Evolutionary conservation across 35 echinoderm and acorn worm species (phyloP).

Genomic region (Patiria miniata): DNA sequence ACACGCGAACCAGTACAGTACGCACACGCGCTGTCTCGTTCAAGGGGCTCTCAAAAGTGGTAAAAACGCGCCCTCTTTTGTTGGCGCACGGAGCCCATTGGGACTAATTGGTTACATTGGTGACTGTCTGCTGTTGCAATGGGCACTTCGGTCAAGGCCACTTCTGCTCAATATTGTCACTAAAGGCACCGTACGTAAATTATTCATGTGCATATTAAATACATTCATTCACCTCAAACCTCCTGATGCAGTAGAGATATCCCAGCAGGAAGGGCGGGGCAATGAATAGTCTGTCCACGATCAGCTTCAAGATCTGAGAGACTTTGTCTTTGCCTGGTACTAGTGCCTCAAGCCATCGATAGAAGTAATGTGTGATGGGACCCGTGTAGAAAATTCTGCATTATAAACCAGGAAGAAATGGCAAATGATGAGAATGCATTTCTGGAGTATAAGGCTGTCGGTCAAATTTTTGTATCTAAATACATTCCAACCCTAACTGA

Average conservation of each 20-base stretch:
- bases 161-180: too few relatives aligned
- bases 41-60: too few relatives aligned
- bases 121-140: too few relatives aligned
- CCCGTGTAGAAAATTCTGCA: constrained; percentile 73
- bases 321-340: constrained; percentile 60
- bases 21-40: too few relatives aligned
- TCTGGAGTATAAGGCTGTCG: not conserved
- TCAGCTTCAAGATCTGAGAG: constrained; percentile 66
- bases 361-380: constrained; percentile 84
- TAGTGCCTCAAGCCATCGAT: constrained; percentile 67
- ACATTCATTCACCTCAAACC: constrained; percentile 68
- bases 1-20: too few relatives aligned
- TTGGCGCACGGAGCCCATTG: too few relatives aligned
- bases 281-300: constrained; percentile 74
- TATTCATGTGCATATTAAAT: not conserved
- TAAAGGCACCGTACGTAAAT: too few relatives aligned
- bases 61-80: too few relatives aligned
- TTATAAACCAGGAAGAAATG: not conserved
- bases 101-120: too few relatives aligned
- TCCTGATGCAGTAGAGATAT: constrained; percentile 70
- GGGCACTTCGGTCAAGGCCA: too few relatives aligned
- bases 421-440: not conserved
- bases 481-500: not conserved
- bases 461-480: not conserved
- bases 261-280: constrained; percentile 83